These are phyloP conservation scores for Protophormia terraenovae DNA, from an alignment of 2,888 invertebrate species.

Conservation along the genomic window DNA sequence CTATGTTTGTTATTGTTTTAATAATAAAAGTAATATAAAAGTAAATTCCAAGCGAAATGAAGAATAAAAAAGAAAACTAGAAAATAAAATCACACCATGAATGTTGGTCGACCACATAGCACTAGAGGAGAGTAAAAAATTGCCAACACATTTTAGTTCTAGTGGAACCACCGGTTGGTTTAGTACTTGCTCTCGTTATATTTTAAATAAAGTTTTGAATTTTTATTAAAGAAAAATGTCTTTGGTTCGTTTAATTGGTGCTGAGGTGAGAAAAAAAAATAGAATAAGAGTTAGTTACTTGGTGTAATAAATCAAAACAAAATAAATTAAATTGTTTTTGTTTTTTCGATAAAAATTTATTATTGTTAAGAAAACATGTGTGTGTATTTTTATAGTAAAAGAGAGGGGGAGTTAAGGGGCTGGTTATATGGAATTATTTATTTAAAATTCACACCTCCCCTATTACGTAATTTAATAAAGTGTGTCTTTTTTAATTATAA, in stretches of 20 bases:
- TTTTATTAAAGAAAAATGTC: slow-evolving; percentile 75
- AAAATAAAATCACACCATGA: slow-evolving; percentile 41
- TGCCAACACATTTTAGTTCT: slow-evolving; percentile 74
- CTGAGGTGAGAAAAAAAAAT: slow-evolving; percentile 76
- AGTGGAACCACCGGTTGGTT: slow-evolving; percentile 74
- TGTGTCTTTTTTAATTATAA: no score
- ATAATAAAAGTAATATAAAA: not conserved
- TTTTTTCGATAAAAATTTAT: no score
- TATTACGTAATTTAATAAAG: no score
- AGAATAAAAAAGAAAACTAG: not conserved
- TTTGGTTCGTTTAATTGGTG: slow-evolving; percentile 77
- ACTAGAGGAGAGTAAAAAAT: slow-evolving; percentile 23
- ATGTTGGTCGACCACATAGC: not conserved
- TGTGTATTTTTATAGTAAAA: no score
- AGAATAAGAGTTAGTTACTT: not conserved
- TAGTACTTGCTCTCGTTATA: slow-evolving; percentile 48
- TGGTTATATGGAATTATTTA: no score
- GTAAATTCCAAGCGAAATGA: not conserved
- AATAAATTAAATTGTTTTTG: not conserved
- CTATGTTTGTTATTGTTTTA: not conserved
- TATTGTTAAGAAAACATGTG: no score
- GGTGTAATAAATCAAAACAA: not conserved
- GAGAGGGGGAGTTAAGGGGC: no score
- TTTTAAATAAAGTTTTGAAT: not conserved
- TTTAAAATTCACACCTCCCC: no score